Evolutionary conservation across 2,888 invertebrate genomes (phyloP), one percentile per base, ranked within the genome.

Genomic region (Ligdia adustata): DNA sequence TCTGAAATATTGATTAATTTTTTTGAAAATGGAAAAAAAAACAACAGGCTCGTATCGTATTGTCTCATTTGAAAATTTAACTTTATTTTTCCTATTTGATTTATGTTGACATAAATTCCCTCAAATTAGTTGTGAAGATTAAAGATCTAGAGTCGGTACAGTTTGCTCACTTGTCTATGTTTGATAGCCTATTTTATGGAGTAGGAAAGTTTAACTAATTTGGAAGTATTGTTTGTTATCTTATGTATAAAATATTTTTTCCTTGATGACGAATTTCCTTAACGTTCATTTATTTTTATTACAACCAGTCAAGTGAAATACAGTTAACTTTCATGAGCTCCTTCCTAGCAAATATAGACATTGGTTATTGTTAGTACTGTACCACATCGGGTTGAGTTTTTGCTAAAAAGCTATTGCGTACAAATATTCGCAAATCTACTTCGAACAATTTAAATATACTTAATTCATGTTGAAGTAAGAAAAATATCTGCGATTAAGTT

Each of bases 111-210:
- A n/a, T n/a, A n/a, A n/a, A n/a, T n/a, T n/a, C n/a, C n/a, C 40
- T 33, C 28, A 40, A 38, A 46, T 53, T 51, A 51, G 47, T 50
- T 41, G 38, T 24, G 13, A 45, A 35, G 45, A 42, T 50, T 35
- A 42, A 53, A 42, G 44, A 37, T 50, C 38, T 34, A 46, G 39
- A 33, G n/a, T n/a, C n/a, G n/a, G 52, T 49, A 48, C 50, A 56
- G 58, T 38, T 45, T 55, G 48, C 52, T 69, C 55, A 53, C 57
- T 70, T 51, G 62, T 61, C 61, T 52, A 60, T 72, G 69, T 57
- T 69, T 61, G 45, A 52, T 38, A 48, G 46, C 22, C 27, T 13
- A 20, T 27, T 37, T 35, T 39, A 28, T 32, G 22, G 3, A 4
- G 47, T 27, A 16, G 37, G 35, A 53, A 40, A 47, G 51, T 37